Evolutionary conservation across 2,113 vertebrate species (phyloP).

Genomic region (Notechis scutatus): DNA sequence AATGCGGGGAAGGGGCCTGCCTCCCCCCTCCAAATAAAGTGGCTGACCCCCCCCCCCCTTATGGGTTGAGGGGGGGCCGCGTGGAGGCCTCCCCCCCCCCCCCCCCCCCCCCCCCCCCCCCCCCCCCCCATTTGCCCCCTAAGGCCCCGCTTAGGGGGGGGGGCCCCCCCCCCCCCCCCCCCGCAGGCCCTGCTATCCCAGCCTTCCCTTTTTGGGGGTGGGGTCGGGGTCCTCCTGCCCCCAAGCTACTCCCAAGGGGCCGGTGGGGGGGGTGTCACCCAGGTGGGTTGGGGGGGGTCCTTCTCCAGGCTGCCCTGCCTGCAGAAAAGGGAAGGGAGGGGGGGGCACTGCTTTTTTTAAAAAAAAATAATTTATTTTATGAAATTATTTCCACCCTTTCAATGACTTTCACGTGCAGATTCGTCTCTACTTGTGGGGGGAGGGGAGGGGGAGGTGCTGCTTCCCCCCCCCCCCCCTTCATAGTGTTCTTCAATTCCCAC

Average conservation of each 20-base stretch:
- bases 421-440: too few relatives aligned
- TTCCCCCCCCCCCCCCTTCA: too few relatives aligned
- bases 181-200: neutral
- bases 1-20: too few relatives aligned
- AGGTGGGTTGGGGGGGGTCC: neutral
- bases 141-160: too few relatives aligned
- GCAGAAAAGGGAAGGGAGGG: neutral
- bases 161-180: fast-evolving
- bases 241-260: neutral
- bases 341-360: neutral
- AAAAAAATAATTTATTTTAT: too few relatives aligned
- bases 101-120: fast-evolving
- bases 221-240: neutral
- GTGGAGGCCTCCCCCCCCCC: too few relatives aligned
- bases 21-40: neutral
- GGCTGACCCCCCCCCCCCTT: neutral
- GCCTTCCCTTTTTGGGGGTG: neutral
- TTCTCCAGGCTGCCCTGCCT: neutral
- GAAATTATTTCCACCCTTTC: too few relatives aligned
- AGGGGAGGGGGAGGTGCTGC: too few relatives aligned
- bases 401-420: too few relatives aligned
- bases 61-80: neutral
- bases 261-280: neutral
- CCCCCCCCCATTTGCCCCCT: too few relatives aligned
- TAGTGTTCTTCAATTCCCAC: too few relatives aligned